Conservation (phyloP, 2,888 invertebrate genomes). For the Mythimna vitellina region DNA sequence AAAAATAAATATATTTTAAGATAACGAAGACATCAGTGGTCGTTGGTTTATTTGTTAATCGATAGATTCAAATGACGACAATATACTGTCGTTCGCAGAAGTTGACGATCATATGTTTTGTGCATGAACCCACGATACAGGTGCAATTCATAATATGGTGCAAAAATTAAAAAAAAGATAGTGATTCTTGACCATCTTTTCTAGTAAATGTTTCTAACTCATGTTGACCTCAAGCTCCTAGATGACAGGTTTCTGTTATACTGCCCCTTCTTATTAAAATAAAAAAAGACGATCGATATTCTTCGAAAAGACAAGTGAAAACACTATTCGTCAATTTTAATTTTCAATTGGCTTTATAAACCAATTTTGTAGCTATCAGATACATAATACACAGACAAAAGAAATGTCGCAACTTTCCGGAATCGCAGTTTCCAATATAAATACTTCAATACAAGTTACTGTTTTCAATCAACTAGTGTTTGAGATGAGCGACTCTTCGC, state of each 20-base stretch:
- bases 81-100: constrained; percentile 15
- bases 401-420: background rate
- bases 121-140: too few species aligned
- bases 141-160: too few species aligned
- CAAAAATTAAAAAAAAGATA: too few species aligned
- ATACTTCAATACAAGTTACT: constrained; percentile 16
- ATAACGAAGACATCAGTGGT: background rate
- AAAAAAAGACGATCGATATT: background rate
- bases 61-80: constrained; percentile 9
- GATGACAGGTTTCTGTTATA: background rate
- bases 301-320: background rate
- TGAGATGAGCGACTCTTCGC: constrained; percentile 9
- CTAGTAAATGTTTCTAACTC: background rate
- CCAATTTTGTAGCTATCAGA: background rate
- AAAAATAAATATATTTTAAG: constrained; percentile 1
- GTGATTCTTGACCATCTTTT: constrained; percentile 10
- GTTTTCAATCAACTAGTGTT: constrained; percentile 24
- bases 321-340: background rate
- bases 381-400: constrained; percentile 16
- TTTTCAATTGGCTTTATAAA: background rate
- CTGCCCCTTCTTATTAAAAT: background rate
- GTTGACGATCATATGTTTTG: background rate
- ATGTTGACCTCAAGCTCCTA: background rate
- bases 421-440: constrained; percentile 25
- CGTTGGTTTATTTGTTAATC: constrained; percentile 13